These are phyloP conservation scores for Pseudococcus jackbeardsleyi DNA, from an alignment of 2,888 invertebrate genomes.

Conservation along the genomic window DNA sequence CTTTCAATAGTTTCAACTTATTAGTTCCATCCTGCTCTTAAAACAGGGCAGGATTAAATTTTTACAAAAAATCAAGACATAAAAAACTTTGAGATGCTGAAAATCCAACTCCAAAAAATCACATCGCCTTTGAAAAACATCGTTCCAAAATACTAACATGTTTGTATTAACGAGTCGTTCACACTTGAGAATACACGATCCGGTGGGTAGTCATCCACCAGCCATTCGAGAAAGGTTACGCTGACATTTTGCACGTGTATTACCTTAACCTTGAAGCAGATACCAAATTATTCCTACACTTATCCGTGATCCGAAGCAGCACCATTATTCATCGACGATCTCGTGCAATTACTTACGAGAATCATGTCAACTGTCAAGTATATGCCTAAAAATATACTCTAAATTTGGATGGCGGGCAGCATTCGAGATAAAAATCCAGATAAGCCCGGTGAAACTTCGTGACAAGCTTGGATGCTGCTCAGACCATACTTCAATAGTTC, in stretches of 20 bases:
- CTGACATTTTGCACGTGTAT: slow-evolving; percentile 24
- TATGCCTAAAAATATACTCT: background rate
- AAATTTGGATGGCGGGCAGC: slow-evolving; percentile 1
- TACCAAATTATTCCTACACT: slow-evolving; percentile 23
- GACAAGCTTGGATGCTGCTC: background rate
- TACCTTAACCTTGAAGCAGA: slow-evolving; percentile 7
- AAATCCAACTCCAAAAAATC: too few species aligned
- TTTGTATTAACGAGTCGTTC: too few species aligned
- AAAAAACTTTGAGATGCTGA: too few species aligned
- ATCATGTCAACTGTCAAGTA: slow-evolving; percentile 31
- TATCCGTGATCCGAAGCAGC: background rate
- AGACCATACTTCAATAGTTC: background rate
- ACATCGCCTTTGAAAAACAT: too few species aligned
- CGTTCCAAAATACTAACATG: too few species aligned
- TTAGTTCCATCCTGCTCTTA: too few species aligned
- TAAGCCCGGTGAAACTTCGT: background rate
- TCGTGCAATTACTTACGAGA: slow-evolving; percentile 6
- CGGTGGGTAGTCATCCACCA: too few species aligned
- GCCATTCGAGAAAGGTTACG: background rate
- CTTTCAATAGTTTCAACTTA: too few species aligned
- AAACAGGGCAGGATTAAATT: too few species aligned
- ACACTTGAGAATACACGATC: too few species aligned
- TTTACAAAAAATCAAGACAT: too few species aligned
- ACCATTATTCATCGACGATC: slow-evolving; percentile 16
- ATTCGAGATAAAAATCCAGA: background rate